Base-by-base conservation (phyloP, 2,113 vertebrate species). In the Cryptomyrus ogoouensis region DNA sequence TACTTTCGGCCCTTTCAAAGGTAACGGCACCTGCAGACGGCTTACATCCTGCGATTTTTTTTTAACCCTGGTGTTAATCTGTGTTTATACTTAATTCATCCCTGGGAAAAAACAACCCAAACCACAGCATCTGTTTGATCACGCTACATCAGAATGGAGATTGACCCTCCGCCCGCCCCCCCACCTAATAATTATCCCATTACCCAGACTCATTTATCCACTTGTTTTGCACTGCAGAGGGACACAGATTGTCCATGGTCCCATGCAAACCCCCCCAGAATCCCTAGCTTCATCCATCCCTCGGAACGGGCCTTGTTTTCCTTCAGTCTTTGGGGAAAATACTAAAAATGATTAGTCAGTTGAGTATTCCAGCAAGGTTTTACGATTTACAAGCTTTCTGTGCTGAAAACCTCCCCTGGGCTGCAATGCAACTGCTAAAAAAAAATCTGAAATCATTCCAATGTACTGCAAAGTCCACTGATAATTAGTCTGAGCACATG, bases 141-240 rank as follows among this genome's bases (percentile, higher is more conserved):
- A 27, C 3, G 3, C 88, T 88, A 89, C 88, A 74, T 89, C 90
- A 66, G 90, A 77, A 88, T 84, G 13, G 88, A 70, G 89, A 88
- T 90, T 77, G 53, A 52, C 56, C 88, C 83, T 15, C 50, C 6
- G 13, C 90, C 50, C 6, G 13, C 90, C 42, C 27, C n/a, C 90
- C 62, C 83, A 88, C 62, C 85, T 70, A 90, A 91, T 92, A 88
- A 91, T 90, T 89, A 92, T 92, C 90, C 88, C 84, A 88, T 92
- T 92, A 92, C 90, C 89, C 35, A 88, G 50, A 84, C 80, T 88
- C 88, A 89, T 87, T 66, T 86, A 17, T 86, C 24, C 53, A 77
- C 74, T 77, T 31, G 31, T 31, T 17, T 39, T 42, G 19, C 31
- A 39, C 15, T 15, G 70, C 70, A 77, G 70, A 39, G 31, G 35